Base-by-base conservation (phyloP, 2,797 vertebrate species). In the Oreochromis grahami region DNA sequence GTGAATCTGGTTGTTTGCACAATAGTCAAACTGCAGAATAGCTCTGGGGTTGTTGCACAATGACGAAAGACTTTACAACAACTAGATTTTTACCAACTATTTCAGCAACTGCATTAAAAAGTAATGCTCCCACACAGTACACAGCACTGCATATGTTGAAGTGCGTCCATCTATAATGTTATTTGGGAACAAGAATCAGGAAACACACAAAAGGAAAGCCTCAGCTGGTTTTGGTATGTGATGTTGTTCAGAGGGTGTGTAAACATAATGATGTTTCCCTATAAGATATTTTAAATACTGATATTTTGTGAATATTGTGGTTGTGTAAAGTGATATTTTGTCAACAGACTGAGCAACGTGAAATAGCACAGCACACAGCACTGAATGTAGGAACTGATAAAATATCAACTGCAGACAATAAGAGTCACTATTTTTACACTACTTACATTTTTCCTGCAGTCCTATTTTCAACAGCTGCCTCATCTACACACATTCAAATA, bases 171-270 rank as follows among this genome's bases (percentile, higher is more conserved):
- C 17, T 34, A 38, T 84, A 76, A 86, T 77, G 79, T 36, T 87
- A 81, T 83, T 77, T 82, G 87, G 82, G 34, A 87, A 90, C 84
- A 77, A 51, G 79, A 80, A 32, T 29, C 82, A 79, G 84, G 83
- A 91, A 90, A 90, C 48, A 80, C 38, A 84, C 63, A 78, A 50
- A 48, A 81, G 63, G 15, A 86, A 84, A 34, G 82, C 53, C 70
- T 79, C 34, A 38, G 56, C 60, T 38, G 36, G 12, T 65, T 65
- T 65, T 41, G 12, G 8, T 43, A 24, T 29, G 21, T 70, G 65
- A 43, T 70, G 53, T 45, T 19, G 53, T 74, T 51, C 29, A 52
- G 29, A 52, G n/a, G 32, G 50, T 3, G 19, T 26, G 15, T 15
- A 45, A 19, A 10, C 48, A 63, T 29, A 43, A 0, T 21, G 36